Conservation (phyloP, 1,140 invertebrate species). For the Hirudo medicinalis region DNA sequence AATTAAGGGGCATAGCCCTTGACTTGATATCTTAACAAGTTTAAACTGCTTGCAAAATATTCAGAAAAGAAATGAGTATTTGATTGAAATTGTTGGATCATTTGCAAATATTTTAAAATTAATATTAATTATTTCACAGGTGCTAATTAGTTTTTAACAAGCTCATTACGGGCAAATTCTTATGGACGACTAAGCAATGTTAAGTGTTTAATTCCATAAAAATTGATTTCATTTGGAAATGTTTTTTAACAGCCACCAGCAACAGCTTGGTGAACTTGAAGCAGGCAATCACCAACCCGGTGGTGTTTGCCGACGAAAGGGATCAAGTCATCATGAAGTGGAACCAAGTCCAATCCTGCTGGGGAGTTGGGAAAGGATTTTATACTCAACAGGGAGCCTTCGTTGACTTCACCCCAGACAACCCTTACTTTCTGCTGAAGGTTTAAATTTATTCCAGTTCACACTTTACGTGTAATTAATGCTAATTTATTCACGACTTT, state of each 20-base stretch:
- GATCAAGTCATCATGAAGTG: constrained; percentile 79
- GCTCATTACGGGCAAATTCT: no score
- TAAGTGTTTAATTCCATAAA: constrained; percentile 2
- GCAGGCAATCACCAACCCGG: constrained; percentile 62
- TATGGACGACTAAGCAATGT: neutral
- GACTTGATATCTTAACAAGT: neutral
- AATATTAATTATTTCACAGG: no score
- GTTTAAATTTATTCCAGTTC: constrained; percentile 25
- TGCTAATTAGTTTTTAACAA: no score
- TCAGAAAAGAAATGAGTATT: neutral
- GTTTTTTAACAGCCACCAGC: constrained; percentile 1
- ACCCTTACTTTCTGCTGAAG: constrained; percentile 81
- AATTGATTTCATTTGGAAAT: neutral
- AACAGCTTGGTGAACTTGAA: constrained; percentile 36
- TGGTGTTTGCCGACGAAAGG: constrained; percentile 77
- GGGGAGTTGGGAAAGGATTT: constrained; percentile 64
- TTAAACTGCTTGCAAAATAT: neutral
- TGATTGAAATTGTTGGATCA: no score
- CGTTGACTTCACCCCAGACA: constrained; percentile 70
- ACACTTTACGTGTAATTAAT: neutral
- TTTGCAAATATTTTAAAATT: no score
- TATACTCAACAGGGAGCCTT: constrained; percentile 44
- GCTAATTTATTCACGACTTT: neutral
- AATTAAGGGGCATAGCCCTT: neutral
- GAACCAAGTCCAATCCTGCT: constrained; percentile 83